phyloP scores from a whole-genome alignment of 2,888 invertebrate species.

The Herminia tarsipennalis region DNA sequence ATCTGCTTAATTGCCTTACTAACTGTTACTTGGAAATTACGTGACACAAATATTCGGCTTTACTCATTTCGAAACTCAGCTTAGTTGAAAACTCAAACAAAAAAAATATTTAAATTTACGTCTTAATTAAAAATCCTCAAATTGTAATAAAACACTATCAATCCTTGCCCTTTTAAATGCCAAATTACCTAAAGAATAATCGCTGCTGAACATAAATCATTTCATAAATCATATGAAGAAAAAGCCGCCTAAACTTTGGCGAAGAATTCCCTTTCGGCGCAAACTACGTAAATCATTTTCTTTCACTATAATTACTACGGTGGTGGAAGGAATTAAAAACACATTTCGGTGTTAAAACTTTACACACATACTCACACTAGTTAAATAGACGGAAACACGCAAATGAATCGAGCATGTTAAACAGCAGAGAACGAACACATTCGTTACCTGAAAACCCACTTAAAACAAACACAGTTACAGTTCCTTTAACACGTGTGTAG shows the following conservation, averaged over 20 bases:
- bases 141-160: neutral
- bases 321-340: neutral
- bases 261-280: neutral
- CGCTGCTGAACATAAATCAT: neutral
- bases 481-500: conserved; percentile 60
- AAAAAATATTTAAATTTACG: no score
- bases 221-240: neutral
- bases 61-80: conserved; percentile 2
- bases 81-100: neutral
- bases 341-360: neutral
- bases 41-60: conserved; percentile 29
- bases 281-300: conserved; percentile 1
- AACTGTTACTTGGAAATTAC: conserved; percentile 31
- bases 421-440: conserved; percentile 18
- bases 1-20: conserved; percentile 46
- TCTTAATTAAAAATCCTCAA: neutral
- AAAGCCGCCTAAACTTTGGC: neutral
- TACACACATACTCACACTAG: neutral
- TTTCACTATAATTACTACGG: neutral
- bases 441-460: conserved; percentile 45
- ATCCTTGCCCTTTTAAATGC: no score
- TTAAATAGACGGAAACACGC: neutral
- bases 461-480: conserved; percentile 51
- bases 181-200: neutral
- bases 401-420: conserved; percentile 15